A percentile compares a stretch with the other conserved stretches of the same genome.
phyloP scores from a whole-genome alignment of 2,113 vertebrate species.

The Osmerus eperlanus region DNA sequence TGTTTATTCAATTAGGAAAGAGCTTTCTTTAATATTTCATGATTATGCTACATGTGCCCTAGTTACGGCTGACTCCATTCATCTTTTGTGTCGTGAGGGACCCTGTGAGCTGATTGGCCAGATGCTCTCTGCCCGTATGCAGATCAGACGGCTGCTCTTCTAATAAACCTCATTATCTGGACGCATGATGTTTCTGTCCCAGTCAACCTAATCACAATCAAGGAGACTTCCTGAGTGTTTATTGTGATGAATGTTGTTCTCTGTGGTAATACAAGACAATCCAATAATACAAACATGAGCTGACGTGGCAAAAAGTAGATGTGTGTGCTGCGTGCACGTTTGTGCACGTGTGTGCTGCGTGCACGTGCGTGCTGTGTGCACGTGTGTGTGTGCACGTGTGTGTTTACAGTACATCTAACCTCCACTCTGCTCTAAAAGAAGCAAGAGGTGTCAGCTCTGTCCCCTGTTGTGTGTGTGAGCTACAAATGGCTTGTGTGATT shows the following conservation, averaged over 20 bases:
- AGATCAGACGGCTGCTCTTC: constrained; percentile 49
- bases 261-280: not conserved
- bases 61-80: constrained; percentile 53
- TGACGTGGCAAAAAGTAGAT: not conserved
- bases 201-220: constrained; percentile 24
- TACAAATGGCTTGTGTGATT: constrained; percentile 58
- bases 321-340: not conserved
- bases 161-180: constrained; percentile 52
- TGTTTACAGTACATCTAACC: not conserved
- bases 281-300: not conserved
- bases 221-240: constrained; percentile 44
- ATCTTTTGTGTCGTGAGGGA: constrained; percentile 44
- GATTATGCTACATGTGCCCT: constrained; percentile 40
- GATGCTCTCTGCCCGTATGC: constrained; percentile 47
- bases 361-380: too few relatives aligned
- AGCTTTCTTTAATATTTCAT: constrained; percentile 52
- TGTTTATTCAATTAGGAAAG: constrained; percentile 43
- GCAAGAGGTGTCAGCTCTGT: constrained; percentile 12
- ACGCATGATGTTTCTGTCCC: not conserved
- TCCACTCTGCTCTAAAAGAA: constrained; percentile 20
- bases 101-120: constrained; percentile 59
- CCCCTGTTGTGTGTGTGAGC: constrained; percentile 2
- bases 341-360: not conserved
- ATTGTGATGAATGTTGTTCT: constrained; percentile 44
- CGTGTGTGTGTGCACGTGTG: too few relatives aligned